Percentiles rank a stretch among this genome's conserved stretches.
These are phyloP conservation scores for Oreochromis tanganicae DNA, from an alignment of 2,113 vertebrate species.

Conservation along the genomic window DNA sequence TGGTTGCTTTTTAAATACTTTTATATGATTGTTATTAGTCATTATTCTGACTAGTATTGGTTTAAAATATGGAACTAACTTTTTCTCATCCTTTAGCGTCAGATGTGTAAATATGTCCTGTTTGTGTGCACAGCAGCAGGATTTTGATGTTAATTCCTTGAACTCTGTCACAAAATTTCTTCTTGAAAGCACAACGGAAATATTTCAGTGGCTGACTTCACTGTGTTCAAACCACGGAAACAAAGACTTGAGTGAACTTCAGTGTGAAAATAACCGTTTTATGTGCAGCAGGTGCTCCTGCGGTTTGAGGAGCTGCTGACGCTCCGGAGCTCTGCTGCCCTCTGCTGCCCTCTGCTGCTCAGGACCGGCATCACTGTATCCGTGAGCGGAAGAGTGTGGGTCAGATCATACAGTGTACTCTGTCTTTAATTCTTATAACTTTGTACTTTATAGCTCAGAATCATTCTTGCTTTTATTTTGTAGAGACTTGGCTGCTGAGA, in stretches of 20 bases:
- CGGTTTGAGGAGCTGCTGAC: neutral
- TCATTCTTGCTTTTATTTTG: neutral
- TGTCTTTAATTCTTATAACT: neutral
- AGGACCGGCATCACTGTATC: neutral
- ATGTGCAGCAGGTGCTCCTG: neutral
- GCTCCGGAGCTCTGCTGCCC: neutral
- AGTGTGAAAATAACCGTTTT: neutral
- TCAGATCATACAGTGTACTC: neutral
- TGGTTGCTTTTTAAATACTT: neutral
- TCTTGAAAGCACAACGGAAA: neutral
- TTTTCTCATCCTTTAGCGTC: neutral
- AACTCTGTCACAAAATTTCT: neutral
- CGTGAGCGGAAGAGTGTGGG: neutral
- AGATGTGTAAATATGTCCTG: accelerated
- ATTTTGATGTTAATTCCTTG: neutral
- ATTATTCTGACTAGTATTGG: neutral
- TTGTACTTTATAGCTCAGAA: accelerated
- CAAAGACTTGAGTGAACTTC: neutral
- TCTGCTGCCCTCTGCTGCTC: neutral
- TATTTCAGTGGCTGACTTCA: neutral
- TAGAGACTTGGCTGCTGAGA: neutral
- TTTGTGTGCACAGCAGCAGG: neutral
- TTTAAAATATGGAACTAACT: neutral
- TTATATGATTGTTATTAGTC: neutral
- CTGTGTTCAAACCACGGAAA: neutral